Base-by-base conservation (phyloP, 2,113 vertebrate genomes). In the Synchiropus splendidus region DNA sequence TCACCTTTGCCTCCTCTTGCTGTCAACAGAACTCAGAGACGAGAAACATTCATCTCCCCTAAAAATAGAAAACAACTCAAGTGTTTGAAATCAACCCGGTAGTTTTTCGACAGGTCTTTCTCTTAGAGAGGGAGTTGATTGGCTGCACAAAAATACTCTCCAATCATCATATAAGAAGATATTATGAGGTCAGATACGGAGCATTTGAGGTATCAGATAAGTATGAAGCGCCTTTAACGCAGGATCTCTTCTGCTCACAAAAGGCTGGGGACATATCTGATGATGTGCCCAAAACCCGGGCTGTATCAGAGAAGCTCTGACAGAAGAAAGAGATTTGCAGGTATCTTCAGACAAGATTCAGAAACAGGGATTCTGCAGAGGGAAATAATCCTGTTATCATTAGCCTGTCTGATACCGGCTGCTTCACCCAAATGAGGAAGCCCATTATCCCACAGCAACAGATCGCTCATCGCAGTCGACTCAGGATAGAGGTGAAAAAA, bases 311-410 rank as follows among this genome's bases (percentile, higher is more conserved):
- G 48, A 34, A 45, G 51, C 37, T 44, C 47, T 31, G 66, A 54
- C 53, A 61, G 55, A 51, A 61, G 58, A 54, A 51, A 71, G 55
- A 47, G 48, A 43, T 74, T 72, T 56, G 52, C 66, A 72, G 64
- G 71, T 66, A 61, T 57, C 52, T 45, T 69, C 64, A 67, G 77
- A 81, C 62, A 58, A 72, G 69, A 74, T 74, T 42, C 56, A 65
- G 54, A 64, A 52, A 39, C 58, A 31, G n/a, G 50, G 44, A 32
- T 68, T 27, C 51, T 50, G 51, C 61, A 57, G 57, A 12, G 53
- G 43, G 51, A 59, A 55, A 64, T 82, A 82, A 84, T 84, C 80
- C 68, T 13, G 41, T 78, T 78, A 80, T 76, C 58, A 73, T 74
- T 74, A 80, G 47, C 78, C 72, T 56, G 67, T n/a, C 75, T 79